These are phyloP conservation scores for Parazoanthus darwini DNA, from an alignment of 92 coral and sea anemone species.

Conservation along the genomic window DNA sequence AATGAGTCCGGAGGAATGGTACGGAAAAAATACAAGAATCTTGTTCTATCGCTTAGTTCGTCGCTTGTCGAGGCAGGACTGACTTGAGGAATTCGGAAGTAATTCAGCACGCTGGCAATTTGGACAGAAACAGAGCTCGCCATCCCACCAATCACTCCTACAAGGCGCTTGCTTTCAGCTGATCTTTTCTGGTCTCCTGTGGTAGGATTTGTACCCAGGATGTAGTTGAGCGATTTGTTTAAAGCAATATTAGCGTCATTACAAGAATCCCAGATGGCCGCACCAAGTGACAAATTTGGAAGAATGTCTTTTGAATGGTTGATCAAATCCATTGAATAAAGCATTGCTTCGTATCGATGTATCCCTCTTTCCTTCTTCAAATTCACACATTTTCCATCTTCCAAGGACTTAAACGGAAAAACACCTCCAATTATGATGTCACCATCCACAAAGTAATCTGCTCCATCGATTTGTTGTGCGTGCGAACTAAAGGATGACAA, in stretches of 20 bases:
- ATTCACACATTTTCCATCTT: background rate
- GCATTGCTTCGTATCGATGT: conserved; percentile 26
- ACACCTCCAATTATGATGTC: conserved; percentile 5
- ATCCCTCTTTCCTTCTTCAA: conserved; percentile 4
- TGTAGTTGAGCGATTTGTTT: conserved; percentile 1
- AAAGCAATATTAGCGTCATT: background rate
- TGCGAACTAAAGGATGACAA: background rate
- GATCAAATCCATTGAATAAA: conserved; percentile 12
- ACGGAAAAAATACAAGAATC: conserved; percentile 13
- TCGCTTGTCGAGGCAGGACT: conserved; percentile 17
- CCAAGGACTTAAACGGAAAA: background rate
- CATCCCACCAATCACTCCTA: background rate
- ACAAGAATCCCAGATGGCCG: conserved; percentile 20
- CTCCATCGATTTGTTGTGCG: background rate
- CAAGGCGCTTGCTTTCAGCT: no score
- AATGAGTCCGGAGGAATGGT: conserved; percentile 11
- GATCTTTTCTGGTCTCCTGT: background rate
- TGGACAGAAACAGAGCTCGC: conserved; percentile 20
- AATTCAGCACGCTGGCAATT: conserved; percentile 27
- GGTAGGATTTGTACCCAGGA: background rate
- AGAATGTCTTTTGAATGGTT: conserved; percentile 4
- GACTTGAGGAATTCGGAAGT: conserved; percentile 23
- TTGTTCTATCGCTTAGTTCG: background rate
- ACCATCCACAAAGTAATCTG: conserved; percentile 15
- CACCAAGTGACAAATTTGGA: background rate